Conservation (phyloP, 2,113 vertebrate species). For the Stigmatopora argus region DNA sequence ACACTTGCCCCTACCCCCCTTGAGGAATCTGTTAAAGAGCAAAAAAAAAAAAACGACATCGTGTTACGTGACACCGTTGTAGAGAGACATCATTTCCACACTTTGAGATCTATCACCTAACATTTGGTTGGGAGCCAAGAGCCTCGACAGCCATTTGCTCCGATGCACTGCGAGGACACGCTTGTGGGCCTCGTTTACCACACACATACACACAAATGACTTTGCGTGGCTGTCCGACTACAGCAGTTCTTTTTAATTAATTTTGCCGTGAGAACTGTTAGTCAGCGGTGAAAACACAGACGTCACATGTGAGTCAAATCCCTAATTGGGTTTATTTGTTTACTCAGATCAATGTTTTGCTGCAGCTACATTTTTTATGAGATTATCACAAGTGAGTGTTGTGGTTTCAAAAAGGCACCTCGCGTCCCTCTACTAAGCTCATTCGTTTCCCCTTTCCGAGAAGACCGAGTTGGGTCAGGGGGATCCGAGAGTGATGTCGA, state of each 20-base stretch:
- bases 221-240: background rate
- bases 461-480: slow-evolving; percentile 52
- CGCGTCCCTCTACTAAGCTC: slow-evolving; percentile 49
- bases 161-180: slow-evolving; percentile 1
- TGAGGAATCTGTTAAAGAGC: slow-evolving; percentile 50
- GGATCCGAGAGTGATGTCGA: slow-evolving; percentile 46
- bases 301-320: slow-evolving; percentile 15
- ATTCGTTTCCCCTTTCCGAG: slow-evolving; percentile 64
- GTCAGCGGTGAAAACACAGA: slow-evolving; percentile 4
- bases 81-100: slow-evolving; percentile 46
- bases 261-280: background rate
- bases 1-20: slow-evolving; percentile 46
- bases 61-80: slow-evolving; percentile 48
- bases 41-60: slow-evolving; percentile 19
- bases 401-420: slow-evolving; percentile 36
- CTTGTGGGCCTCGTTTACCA: slow-evolving; percentile 19
- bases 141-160: slow-evolving; percentile 45
- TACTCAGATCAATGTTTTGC: slow-evolving; percentile 26
- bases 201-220: background rate
- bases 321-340: slow-evolving; percentile 5
- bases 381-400: slow-evolving; percentile 33
- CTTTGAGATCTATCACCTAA: slow-evolving; percentile 57
- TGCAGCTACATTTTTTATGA: slow-evolving; percentile 43
- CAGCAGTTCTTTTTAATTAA: background rate
- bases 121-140: slow-evolving; percentile 47